Evolutionary conservation across 1,140 invertebrate species (phyloP), one percentile per base, ranked within the genome.

Genomic region (Neodiprion pinetum): DNA sequence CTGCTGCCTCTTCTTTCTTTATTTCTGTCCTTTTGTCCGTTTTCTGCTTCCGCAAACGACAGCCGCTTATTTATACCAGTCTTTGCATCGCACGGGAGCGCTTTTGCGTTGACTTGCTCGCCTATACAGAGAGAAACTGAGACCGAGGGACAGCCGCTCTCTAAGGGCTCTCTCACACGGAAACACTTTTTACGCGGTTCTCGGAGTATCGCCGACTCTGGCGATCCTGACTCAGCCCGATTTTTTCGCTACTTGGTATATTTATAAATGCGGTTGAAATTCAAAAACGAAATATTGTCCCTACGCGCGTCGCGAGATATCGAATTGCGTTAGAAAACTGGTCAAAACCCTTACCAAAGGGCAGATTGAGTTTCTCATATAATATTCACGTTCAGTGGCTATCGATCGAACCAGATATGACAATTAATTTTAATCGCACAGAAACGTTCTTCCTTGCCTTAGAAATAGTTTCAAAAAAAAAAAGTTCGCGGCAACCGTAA

Each of bases 11-110:
- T 9, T 61, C 53, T 61, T 72, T 86, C 83, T 87, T 86, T 85
- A 84, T 85, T 86, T 85, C 81, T 84, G 80, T 88, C 82, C 82
- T 87, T 87, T 88, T 88, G 84, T 77, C 85, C 84, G 84, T 88
- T 87, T 88, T 88, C 85, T 88, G 84, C 84, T 88, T 87, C 86
- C 85, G 87, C 86, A 88, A 88, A 86, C 85, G 87, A 88, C 86
- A 88, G 87, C 84, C 73, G 84, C 85, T 88, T 88, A 88, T 88
- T 88, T 88, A 88, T 88, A 88, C 85, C 85, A 83, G 84, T 85
- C 86, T 87, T 87, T 87, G 85, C 85, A 88, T 88, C 84, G 85
- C 78, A 83, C 83, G 68, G 82, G 82, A 84, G 82, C 81, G 76
- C 80, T 82, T 81, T 81, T 80, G 81, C 80, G 80, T 82, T 83